Evolutionary conservation across 1,140 invertebrate species (phyloP).

Genomic region (Microplitis mediator): DNA sequence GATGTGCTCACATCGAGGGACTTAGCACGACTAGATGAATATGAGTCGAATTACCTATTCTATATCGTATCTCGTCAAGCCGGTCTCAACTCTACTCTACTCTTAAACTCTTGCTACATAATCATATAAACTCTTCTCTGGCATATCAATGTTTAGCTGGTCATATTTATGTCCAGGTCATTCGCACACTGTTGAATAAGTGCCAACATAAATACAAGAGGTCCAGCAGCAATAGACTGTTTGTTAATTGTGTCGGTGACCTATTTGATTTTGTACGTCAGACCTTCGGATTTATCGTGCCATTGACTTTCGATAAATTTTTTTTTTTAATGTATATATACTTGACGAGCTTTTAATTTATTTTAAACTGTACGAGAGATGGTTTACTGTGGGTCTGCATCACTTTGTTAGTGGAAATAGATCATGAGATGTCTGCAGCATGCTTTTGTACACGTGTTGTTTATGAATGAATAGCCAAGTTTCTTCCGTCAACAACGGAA

Average conservation of each 20-base stretch:
- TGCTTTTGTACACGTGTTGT: not conserved
- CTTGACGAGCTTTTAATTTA: not conserved
- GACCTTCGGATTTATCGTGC: constrained; percentile 3
- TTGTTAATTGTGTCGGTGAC: not conserved
- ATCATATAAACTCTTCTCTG: no score
- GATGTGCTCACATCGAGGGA: constrained; percentile 39
- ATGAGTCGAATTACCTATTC: constrained; percentile 28
- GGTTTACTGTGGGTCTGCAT: not conserved
- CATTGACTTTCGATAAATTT: constrained; percentile 4
- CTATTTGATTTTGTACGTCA: constrained; percentile 5
- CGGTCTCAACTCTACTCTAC: not conserved
- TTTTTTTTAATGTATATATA: not conserved
- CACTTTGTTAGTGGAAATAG: not conserved
- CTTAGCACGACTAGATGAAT: constrained; percentile 39
- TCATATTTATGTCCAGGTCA: constrained; percentile 1
- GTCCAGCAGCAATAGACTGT: not conserved
- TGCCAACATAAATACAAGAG: not conserved
- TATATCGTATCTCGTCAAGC: constrained; percentile 8
- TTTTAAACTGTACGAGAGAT: not conserved
- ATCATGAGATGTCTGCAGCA: not conserved
- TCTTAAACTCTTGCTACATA: no score
- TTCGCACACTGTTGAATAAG: not conserved
- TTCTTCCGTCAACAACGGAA: no score
- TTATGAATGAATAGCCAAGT: not conserved
- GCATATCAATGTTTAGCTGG: not conserved